Conservation (phyloP, 2,113 vertebrate species). For the Paraplagusia blochii region DNA sequence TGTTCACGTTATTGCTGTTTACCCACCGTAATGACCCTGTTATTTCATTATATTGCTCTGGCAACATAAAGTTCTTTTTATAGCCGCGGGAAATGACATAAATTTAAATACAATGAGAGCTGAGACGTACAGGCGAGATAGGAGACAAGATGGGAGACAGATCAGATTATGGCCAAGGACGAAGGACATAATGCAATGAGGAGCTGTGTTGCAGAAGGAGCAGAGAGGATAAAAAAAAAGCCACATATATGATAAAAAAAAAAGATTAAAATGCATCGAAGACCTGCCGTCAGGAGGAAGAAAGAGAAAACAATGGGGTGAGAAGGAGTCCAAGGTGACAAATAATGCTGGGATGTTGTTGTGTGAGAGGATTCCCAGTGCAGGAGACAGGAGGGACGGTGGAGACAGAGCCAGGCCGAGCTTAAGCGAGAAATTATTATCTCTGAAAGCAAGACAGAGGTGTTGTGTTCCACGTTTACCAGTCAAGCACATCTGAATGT, state of each 20-base stretch:
- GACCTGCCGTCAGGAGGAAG: constrained; percentile 5
- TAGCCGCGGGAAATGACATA: neutral
- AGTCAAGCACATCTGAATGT: constrained; percentile 48
- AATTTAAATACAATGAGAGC: constrained; percentile 4
- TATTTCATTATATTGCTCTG: constrained; percentile 1
- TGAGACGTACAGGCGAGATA: constrained; percentile 7
- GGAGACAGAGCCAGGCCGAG: neutral
- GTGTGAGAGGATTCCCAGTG: constrained; percentile 4
- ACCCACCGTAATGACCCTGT: neutral
- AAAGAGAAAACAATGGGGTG: neutral
- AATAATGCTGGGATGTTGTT: neutral
- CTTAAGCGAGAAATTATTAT: constrained; percentile 33
- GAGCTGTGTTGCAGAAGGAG: constrained; percentile 4
- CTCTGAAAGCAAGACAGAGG: constrained; percentile 17
- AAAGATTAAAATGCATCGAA: constrained; percentile 7
- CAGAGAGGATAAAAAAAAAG: neutral
- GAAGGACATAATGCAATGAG: constrained; percentile 9
- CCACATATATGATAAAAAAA: neutral
- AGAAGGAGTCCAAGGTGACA: constrained; percentile 6
- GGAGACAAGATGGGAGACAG: neutral
- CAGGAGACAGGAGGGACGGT: constrained; percentile 12
- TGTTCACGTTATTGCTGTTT: neutral
- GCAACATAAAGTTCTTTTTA: constrained; percentile 8
- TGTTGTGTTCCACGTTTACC: constrained; percentile 32
- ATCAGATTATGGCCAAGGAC: constrained; percentile 23